Conservation (phyloP, 2,113 vertebrate genomes). For the Otocyon megalotis region DNA sequence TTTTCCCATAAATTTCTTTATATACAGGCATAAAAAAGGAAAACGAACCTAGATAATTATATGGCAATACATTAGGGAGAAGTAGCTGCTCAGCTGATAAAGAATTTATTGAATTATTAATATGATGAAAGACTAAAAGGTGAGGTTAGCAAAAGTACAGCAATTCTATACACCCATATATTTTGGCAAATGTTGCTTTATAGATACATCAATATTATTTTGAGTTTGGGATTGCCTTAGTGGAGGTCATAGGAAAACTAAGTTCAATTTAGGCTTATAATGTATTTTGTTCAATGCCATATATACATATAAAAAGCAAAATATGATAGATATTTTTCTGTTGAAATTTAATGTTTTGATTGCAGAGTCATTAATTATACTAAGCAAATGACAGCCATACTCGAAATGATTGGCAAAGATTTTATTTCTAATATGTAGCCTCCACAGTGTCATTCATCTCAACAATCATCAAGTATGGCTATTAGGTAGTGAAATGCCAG, state of each 20-base stretch:
- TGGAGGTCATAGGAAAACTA: not conserved
- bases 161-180: not conserved
- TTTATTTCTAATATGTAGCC: conserved; percentile 73
- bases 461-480: conserved; percentile 62
- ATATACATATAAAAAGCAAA: not conserved
- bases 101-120: not conserved
- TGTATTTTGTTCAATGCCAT: not conserved
- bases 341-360: not conserved
- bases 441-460: conserved; percentile 74
- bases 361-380: not conserved
- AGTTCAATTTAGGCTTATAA: not conserved
- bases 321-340: not conserved
- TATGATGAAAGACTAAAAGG: not conserved
- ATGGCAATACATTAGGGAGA: not conserved
- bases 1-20: not conserved
- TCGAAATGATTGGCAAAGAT: conserved; percentile 78
- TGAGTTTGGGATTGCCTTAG: not conserved
- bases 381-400: conserved; percentile 38
- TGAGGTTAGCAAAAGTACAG: not conserved
- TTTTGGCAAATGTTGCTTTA: not conserved
- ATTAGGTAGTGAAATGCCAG: conserved; percentile 63
- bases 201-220: not conserved
- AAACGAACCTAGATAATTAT: not conserved
- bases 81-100: not conserved
- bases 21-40: not conserved